These are phyloP conservation scores for Tinamus guttatus DNA, from an alignment of 2,113 vertebrate genomes.

Conservation along the genomic window DNA sequence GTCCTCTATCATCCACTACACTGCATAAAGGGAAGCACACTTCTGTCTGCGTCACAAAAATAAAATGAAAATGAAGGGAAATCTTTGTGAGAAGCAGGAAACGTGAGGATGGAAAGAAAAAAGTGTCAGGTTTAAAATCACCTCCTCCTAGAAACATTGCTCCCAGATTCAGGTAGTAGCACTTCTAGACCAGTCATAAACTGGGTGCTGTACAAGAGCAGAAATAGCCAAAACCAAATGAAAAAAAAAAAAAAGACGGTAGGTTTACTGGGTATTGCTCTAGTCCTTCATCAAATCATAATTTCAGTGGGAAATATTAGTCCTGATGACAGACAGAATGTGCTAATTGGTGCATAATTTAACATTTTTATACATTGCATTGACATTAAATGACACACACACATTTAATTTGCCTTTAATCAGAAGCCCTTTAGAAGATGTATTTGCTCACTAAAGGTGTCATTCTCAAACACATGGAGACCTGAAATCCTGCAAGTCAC, in stretches of 20 bases:
- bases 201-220: not conserved
- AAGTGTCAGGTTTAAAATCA: not conserved
- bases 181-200: not conserved
- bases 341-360: not conserved
- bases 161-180: not conserved
- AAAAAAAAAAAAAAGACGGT: not conserved
- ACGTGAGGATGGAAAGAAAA: not conserved
- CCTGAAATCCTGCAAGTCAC: not conserved
- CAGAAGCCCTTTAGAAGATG: not conserved
- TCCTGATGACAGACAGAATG: not conserved
- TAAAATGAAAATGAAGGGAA: not conserved
- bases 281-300: not conserved
- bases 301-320: not conserved
- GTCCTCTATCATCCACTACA: not conserved
- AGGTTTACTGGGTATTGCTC: not conserved
- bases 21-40: not conserved
- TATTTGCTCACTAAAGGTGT: not conserved
- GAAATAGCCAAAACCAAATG: rapidly evolving
- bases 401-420: constrained; percentile 33
- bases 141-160: rapidly evolving
- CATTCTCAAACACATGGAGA: not conserved
- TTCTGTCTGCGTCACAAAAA: not conserved
- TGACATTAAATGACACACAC: not conserved
- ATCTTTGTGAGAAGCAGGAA: not conserved
- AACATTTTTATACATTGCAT: not conserved